Base-by-base conservation (phyloP, 2,113 vertebrate species). In the Saguinus midas region DNA sequence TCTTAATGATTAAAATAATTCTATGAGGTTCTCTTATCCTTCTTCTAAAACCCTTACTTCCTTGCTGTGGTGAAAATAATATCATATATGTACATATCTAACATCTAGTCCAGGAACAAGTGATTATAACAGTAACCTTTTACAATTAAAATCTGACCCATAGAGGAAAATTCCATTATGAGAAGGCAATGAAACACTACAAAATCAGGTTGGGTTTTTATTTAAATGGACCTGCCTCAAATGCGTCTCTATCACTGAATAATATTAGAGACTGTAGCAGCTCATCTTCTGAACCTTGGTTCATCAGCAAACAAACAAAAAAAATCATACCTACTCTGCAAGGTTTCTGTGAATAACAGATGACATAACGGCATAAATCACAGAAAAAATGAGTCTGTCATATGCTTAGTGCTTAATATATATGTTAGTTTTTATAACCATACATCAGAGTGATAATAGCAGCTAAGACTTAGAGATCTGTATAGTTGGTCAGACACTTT, bases 401-500 rank as follows among this genome's bases (percentile, higher is more conserved):
- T 4, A 48, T 66, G 23, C 4, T 5, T 52, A 4, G 3, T 76
- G 20, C 11, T 81, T 84, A 87, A 80, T 8, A 13, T 6, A 13
- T 10, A 43, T 35, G 4, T 52, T 48, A 55, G 12, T 68, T 17
- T 95, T 90, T 58, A 40, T n/a, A 86, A 70, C 11, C 7, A 32
- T 43, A 64, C 68, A n/a, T 27, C 23, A 80, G 10, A 10, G 1
- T 48, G 7, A 57, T 17, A 58, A 85, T 0, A 86, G 32, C 9
- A 95, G 17, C 27, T 82, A 93, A 84, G 82, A 93, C 40, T 75
- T 35, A 87, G 70, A 91, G 64, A 37, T 5, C 13, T 37, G 6
- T 18, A 4, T 75, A 27, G 1, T 17, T 52, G 16, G 9, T 52
- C 78, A 93, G 29, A 78, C 7, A 25, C 0, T 64, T 37, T 83